phyloP scores from a whole-genome alignment of 2,888 invertebrate genomes.

The Microchrysa polita region DNA sequence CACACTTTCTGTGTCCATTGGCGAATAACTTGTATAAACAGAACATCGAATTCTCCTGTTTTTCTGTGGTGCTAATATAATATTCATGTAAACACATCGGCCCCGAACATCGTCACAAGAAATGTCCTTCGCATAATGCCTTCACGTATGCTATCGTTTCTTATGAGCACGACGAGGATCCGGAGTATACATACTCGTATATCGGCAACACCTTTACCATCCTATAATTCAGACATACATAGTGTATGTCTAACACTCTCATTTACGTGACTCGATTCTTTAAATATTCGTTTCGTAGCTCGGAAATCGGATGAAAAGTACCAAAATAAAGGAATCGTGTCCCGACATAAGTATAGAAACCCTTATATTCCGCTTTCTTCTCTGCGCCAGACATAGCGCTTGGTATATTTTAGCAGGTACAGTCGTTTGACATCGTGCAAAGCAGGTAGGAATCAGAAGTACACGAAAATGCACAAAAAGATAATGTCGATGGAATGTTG shows the following conservation, averaged over 20 bases:
- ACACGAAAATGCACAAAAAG: neutral
- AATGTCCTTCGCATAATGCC: slow-evolving; percentile 39
- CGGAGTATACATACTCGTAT: no score
- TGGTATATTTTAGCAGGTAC: slow-evolving; percentile 4
- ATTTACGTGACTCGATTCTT: slow-evolving; percentile 54
- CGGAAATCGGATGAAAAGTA: slow-evolving; percentile 46
- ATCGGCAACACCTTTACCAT: slow-evolving; percentile 38
- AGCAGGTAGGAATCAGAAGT: neutral
- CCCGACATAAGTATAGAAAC: slow-evolving; percentile 7
- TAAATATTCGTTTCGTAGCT: slow-evolving; percentile 41
- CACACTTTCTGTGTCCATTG: neutral
- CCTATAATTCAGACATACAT: slow-evolving; percentile 55
- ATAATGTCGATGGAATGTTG: neutral
- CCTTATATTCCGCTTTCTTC: neutral
- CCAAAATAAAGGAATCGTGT: slow-evolving; percentile 37
- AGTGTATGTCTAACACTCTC: slow-evolving; percentile 55
- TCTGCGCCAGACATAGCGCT: neutral
- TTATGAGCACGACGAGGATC: slow-evolving; percentile 27
- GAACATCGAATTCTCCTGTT: slow-evolving; percentile 10
- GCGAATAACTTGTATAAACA: neutral
- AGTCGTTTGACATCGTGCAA: neutral
- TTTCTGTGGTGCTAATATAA: slow-evolving; percentile 37
- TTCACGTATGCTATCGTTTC: slow-evolving; percentile 29
- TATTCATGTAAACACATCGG: slow-evolving; percentile 46
- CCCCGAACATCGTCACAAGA: slow-evolving; percentile 38